Conservation (phyloP, 2,888 invertebrate genomes). For the Drosophila nr. medialis region DNA sequence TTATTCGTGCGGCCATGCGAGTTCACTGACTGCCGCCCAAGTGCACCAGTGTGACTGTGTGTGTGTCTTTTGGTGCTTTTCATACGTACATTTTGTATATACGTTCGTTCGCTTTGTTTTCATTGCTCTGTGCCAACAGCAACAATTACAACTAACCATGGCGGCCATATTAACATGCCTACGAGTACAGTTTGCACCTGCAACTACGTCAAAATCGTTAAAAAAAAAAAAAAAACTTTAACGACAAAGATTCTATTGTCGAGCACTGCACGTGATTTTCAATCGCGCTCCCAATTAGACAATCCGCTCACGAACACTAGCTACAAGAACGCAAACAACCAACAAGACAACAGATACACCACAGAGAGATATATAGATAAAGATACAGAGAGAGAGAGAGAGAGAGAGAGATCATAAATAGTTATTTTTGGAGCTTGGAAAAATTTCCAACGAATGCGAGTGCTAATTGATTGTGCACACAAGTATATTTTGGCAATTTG, state of each 20-base stretch:
- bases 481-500: constrained; percentile 68
- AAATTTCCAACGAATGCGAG: constrained; percentile 51
- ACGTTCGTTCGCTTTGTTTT: constrained; percentile 74
- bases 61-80: constrained; percentile 70
- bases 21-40: constrained; percentile 79
- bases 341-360: constrained; percentile 28
- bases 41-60: constrained; percentile 38
- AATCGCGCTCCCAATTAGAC: constrained; percentile 68
- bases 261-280: constrained; percentile 76
- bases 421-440: constrained; percentile 26
- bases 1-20: constrained; percentile 82
- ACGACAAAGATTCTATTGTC: constrained; percentile 76
- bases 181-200: constrained; percentile 75
- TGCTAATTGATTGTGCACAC: constrained; percentile 63
- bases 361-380: neutral
- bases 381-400: neutral
- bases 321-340: constrained; percentile 66
- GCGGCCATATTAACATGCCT: constrained; percentile 78
- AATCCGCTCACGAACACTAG: constrained; percentile 68
- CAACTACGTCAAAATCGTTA: constrained; percentile 71
- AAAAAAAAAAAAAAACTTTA: constrained; percentile 46
- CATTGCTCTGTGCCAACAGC: constrained; percentile 65
- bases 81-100: constrained; percentile 55
- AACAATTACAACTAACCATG: constrained; percentile 55
- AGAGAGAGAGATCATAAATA: neutral